Percentiles rank a stretch among this genome's conserved stretches.
Conservation (phyloP, 2,888 invertebrate species). For the Ischnus inquisitorius region DNA sequence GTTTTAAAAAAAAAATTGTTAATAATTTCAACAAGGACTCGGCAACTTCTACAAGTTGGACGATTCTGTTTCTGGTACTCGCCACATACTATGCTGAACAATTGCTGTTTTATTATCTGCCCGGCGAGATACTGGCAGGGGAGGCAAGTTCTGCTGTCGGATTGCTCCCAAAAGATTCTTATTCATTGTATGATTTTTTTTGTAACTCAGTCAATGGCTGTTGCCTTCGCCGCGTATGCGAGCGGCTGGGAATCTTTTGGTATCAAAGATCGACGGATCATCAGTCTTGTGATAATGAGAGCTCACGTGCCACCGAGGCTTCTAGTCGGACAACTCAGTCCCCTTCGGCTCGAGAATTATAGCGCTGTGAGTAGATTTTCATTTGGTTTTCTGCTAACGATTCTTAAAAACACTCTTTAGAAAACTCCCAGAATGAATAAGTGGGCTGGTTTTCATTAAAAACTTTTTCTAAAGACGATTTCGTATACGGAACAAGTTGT, state of each 20-base stretch:
- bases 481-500: no score
- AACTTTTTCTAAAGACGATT: background rate
- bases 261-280: constrained; percentile 57
- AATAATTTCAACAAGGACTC: constrained; percentile 30
- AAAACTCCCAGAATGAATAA: background rate
- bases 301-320: constrained; percentile 63
- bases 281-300: constrained; percentile 66
- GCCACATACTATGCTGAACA: constrained; percentile 69
- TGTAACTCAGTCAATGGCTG: constrained; percentile 51
- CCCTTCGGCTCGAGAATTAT: constrained; percentile 69
- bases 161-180: no score
- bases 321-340: constrained; percentile 60
- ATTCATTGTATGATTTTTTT: background rate
- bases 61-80: constrained; percentile 62
- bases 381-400: no score
- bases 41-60: constrained; percentile 38
- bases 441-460: background rate
- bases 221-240: constrained; percentile 63
- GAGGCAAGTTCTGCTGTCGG: constrained; percentile 52
- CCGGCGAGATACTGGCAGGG: constrained; percentile 65
- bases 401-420: background rate
- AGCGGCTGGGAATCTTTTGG: constrained; percentile 67
- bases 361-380: constrained; percentile 62
- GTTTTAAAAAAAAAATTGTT: background rate
- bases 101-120: constrained; percentile 70